phyloP scores from a whole-genome alignment of 2,113 vertebrate genomes.

The Lagopus muta region DNA sequence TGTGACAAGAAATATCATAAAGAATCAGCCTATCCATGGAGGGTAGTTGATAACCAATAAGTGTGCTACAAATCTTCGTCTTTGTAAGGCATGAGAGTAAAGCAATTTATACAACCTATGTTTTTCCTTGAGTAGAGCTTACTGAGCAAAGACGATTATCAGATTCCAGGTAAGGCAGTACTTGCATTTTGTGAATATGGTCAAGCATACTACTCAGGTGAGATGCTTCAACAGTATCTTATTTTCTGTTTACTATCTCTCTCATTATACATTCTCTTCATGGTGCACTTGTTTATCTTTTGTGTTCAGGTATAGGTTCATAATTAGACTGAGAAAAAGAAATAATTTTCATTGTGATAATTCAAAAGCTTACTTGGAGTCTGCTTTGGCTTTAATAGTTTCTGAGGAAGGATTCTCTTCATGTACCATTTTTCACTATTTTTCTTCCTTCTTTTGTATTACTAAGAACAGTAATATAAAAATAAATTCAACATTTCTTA shows the following conservation, averaged over 20 bases:
- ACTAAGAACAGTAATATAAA: background rate
- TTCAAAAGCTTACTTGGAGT: background rate
- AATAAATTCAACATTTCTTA: background rate
- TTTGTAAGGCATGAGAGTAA: background rate
- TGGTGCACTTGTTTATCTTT: background rate
- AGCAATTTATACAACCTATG: background rate
- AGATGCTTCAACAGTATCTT: background rate
- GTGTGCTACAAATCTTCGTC: background rate
- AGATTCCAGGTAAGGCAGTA: background rate
- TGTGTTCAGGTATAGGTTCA: background rate
- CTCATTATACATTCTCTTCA: background rate
- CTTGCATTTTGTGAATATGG: background rate
- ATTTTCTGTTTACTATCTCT: background rate
- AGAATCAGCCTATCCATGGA: background rate
- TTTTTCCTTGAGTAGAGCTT: background rate
- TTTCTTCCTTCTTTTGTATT: background rate
- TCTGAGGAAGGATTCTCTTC: background rate
- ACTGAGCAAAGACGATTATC: background rate
- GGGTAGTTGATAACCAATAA: background rate
- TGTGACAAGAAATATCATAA: background rate
- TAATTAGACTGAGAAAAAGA: constrained; percentile 9
- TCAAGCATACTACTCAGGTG: background rate
- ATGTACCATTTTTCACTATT: background rate
- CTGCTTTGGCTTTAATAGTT: background rate
- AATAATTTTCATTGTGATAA: background rate